Percentiles rank a stretch among this genome's conserved stretches.
These are phyloP conservation scores for Rhincodon typus DNA, from an alignment of 2,797 vertebrate species.

Conservation along the genomic window DNA sequence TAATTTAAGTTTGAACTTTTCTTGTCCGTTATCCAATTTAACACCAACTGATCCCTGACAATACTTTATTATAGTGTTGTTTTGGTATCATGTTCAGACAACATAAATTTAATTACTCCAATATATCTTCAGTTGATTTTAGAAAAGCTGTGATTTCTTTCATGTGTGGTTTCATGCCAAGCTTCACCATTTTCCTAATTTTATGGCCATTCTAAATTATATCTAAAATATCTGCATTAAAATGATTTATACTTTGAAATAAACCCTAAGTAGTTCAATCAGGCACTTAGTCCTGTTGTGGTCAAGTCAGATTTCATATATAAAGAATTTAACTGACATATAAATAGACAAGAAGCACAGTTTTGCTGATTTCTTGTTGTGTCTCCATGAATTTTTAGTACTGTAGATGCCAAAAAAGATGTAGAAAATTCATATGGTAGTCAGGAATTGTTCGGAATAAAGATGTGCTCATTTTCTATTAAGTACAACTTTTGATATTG, in stretches of 20 bases:
- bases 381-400: background rate
- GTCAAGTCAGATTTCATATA: background rate
- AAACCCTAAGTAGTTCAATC: background rate
- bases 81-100: background rate
- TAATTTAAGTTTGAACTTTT: background rate
- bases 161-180: background rate
- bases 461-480: background rate
- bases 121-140: slow-evolving; percentile 4
- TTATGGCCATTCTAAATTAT: background rate
- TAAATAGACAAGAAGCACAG: background rate
- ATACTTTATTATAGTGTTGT: slow-evolving; percentile 5
- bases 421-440: background rate
- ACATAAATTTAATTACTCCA: background rate
- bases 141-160: background rate
- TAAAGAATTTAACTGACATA: background rate
- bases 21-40: background rate
- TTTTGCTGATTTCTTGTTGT: background rate
- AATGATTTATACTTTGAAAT: background rate
- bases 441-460: background rate
- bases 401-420: background rate
- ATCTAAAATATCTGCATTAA: background rate
- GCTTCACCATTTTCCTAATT: background rate
- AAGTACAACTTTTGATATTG: background rate
- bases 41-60: background rate
- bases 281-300: background rate